Percentiles rank a stretch among this genome's conserved stretches.
phyloP scores from a whole-genome alignment of 2,113 vertebrate genomes.

The Mesocricetus auratus region DNA sequence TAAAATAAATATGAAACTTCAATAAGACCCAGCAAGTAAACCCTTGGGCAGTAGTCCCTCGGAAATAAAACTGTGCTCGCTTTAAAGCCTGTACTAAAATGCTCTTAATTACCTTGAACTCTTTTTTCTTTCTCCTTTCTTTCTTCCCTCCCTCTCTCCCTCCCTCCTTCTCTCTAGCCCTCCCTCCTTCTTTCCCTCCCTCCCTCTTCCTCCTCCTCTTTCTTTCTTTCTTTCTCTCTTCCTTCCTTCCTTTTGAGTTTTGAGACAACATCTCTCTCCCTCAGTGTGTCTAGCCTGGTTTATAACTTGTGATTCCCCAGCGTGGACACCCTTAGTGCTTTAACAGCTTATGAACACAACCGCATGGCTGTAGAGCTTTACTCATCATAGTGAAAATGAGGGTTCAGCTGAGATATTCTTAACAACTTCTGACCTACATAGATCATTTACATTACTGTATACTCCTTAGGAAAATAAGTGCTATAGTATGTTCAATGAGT shows the following conservation, averaged over 20 bases:
- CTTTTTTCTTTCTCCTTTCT: accelerated
- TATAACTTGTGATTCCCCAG: too few relatives aligned
- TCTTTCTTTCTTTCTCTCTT: not conserved
- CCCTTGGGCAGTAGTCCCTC: not conserved
- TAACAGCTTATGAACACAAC: not conserved
- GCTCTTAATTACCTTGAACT: not conserved
- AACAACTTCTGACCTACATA: not conserved
- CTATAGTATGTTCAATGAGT: not conserved
- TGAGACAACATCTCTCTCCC: not conserved
- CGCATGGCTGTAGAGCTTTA: too few relatives aligned
- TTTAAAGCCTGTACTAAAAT: not conserved
- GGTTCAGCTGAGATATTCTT: not conserved
- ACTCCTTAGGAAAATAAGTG: not conserved
- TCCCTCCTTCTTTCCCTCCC: accelerated
- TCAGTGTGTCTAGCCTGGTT: not conserved
- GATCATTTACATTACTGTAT: not conserved
- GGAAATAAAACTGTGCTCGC: not conserved
- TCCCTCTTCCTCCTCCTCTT: not conserved
- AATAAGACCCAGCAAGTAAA: not conserved
- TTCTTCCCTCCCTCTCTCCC: accelerated
- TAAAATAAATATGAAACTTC: not conserved
- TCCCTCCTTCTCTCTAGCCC: accelerated
- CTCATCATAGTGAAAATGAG: too few relatives aligned
- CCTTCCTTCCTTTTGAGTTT: not conserved
- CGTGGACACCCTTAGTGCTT: not conserved